Base-by-base conservation (phyloP, 2,888 invertebrate genomes). In the Ormia ochracea region DNA sequence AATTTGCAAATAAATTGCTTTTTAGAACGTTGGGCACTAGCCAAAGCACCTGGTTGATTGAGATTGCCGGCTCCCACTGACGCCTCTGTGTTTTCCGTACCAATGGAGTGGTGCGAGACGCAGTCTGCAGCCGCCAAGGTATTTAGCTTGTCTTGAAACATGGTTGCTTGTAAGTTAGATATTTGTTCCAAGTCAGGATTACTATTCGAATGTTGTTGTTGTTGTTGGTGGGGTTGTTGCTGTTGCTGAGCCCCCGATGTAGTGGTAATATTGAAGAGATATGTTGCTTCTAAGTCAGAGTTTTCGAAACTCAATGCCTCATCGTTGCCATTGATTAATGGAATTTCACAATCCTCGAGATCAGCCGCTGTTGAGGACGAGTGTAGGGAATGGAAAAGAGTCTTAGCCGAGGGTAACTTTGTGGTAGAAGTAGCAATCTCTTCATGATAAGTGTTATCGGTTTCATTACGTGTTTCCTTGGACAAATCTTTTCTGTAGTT, bases 1-100 rank as follows among this genome's bases (percentile, higher is more conserved):
- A 96, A 99, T 91, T 97, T 97, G 91, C 99, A 99, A 85, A 99
- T 98, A 90, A 98, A 99, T 90, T 99, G 98, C 89, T 98, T 98
- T 90, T 98, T 98, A n/a, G 98, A 96, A 79, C 98, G 92, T 61
- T 90, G 90, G 4, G 87, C 85, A 56, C 78, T 84, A 58, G 83
- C 81, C 56, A 84, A 81, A 28, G 85, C 82, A 1, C 85, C 82
- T 0, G 84, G 83, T 14, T 74, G 72, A 61, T 61, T 73, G 21
- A 69, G 50, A 23, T 17, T 38, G 0, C 54, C 70, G 17, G 23
- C 65, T 72, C 81, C 48, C 58, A 79, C 73, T 14, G 79, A 70
- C 4, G 83, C 45, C 5, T 69, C 83, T 1, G 79, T 83, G 10
- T 81, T 83, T 52, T 85, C 85, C 6, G 85, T 85, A 10, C 69